Conservation (phyloP, 1,140 invertebrate genomes). For the Drosophila erecta region DNA sequence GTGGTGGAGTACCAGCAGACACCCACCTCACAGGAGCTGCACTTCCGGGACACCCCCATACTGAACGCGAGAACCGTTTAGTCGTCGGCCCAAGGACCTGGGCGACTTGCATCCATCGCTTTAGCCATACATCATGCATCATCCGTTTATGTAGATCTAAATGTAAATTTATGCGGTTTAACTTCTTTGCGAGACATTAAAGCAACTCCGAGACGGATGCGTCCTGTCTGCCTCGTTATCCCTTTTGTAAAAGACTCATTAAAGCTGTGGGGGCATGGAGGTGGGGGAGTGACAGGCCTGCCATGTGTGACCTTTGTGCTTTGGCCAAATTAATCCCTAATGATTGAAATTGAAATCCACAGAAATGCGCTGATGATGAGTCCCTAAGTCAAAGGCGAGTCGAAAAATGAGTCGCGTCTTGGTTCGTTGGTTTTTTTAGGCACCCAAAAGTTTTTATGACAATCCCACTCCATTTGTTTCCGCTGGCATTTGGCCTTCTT, state of each 20-base stretch:
- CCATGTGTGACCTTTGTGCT: slow-evolving; percentile 65
- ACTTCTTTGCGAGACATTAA: slow-evolving; percentile 62
- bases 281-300: slow-evolving; percentile 9
- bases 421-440: slow-evolving; percentile 58
- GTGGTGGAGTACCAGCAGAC: slow-evolving; percentile 85
- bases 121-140: slow-evolving; percentile 39
- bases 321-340: slow-evolving; percentile 77
- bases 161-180: slow-evolving; percentile 63
- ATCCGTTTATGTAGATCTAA: slow-evolving; percentile 55
- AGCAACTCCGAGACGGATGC: slow-evolving; percentile 45
- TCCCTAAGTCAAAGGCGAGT: slow-evolving; percentile 40
- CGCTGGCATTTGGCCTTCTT: neutral
- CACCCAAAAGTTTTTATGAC: slow-evolving; percentile 45
- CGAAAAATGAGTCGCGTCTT: slow-evolving; percentile 38
- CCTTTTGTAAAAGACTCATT: slow-evolving; percentile 69
- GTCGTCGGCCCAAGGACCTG: neutral
- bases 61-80: slow-evolving; percentile 49
- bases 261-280: slow-evolving; percentile 15
- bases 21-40: slow-evolving; percentile 65
- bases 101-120: slow-evolving; percentile 22
- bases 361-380: slow-evolving; percentile 60
- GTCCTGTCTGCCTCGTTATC: slow-evolving; percentile 45
- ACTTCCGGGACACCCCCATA: slow-evolving; percentile 71
- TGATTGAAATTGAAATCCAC: slow-evolving; percentile 80
- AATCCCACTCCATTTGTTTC: neutral